Conservation (phyloP, 2,888 invertebrate genomes). For the Sarcophaga caerulescens region DNA sequence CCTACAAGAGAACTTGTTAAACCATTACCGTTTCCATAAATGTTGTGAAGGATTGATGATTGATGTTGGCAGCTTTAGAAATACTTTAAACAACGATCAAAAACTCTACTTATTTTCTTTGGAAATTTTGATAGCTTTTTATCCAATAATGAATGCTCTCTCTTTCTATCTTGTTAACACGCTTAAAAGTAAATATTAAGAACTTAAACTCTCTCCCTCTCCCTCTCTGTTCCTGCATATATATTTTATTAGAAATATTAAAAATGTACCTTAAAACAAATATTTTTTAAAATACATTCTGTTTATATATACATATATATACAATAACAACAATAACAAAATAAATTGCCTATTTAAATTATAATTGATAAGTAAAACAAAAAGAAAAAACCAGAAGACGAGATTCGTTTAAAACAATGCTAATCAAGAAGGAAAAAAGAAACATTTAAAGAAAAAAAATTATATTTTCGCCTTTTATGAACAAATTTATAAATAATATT, state of each 20-base stretch:
- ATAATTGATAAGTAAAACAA: not conserved
- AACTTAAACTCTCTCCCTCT: not conserved
- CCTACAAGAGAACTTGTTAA: too few relatives aligned
- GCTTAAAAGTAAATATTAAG: not conserved
- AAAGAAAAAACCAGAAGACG: too few relatives aligned
- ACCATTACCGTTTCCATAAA: not conserved
- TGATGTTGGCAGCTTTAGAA: not conserved
- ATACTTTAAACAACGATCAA: constrained; percentile 50
- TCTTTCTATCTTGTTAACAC: constrained; percentile 2
- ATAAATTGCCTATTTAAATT: not conserved
- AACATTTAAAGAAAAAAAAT: constrained; percentile 5
- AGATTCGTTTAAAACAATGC: constrained; percentile 46
- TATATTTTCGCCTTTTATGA: constrained; percentile 33
- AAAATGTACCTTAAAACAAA: not conserved
- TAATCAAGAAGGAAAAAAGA: constrained; percentile 34
- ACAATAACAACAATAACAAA: not conserved
- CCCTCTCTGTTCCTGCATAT: too few relatives aligned
- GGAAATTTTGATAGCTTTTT: not conserved
- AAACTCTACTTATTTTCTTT: constrained; percentile 24
- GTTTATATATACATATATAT: not conserved
- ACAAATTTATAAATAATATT: constrained; percentile 52
- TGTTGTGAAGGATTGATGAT: not conserved
- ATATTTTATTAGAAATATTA: too few relatives aligned
- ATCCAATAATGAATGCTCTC: not conserved
- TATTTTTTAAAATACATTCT: not conserved